phyloP scores from a whole-genome alignment of 2,888 invertebrate genomes.

The Drosophila paranaensis region DNA sequence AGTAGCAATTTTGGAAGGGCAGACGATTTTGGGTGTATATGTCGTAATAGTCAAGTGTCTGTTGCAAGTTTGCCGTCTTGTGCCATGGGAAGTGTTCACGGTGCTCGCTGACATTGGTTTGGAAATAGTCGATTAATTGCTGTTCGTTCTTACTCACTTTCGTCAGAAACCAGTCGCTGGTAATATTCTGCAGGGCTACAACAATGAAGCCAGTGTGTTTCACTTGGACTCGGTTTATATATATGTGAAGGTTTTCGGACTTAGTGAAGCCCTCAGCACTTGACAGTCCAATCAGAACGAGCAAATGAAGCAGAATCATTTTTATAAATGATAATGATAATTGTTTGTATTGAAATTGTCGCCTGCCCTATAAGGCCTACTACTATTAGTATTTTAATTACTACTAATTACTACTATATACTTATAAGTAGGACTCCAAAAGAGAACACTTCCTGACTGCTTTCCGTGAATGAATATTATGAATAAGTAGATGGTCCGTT shows the following conservation, averaged over 20 bases:
- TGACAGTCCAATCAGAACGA: background rate
- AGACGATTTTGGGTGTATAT: background rate
- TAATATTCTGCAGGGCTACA: background rate
- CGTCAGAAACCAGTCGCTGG: background rate
- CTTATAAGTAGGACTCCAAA: too few species aligned
- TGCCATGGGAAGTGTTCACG: background rate
- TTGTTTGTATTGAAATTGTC: background rate
- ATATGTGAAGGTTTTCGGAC: background rate
- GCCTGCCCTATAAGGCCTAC: too few species aligned
- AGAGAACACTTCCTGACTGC: too few species aligned
- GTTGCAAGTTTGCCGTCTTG: background rate
- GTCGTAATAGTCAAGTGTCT: background rate
- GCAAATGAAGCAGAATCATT: background rate
- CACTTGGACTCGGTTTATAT: background rate
- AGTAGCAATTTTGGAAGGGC: background rate
- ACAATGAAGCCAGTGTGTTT: background rate
- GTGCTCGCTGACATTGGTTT: background rate
- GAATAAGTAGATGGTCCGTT: too few species aligned
- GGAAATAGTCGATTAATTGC: background rate
- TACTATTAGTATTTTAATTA: too few species aligned
- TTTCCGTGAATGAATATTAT: too few species aligned
- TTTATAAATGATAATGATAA: background rate
- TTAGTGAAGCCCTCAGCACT: too few species aligned
- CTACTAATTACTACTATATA: too few species aligned
- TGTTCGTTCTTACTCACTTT: slow-evolving; percentile 3